Conservation (phyloP, 2,113 vertebrate species). For the Eulacestoma nigropectus region DNA sequence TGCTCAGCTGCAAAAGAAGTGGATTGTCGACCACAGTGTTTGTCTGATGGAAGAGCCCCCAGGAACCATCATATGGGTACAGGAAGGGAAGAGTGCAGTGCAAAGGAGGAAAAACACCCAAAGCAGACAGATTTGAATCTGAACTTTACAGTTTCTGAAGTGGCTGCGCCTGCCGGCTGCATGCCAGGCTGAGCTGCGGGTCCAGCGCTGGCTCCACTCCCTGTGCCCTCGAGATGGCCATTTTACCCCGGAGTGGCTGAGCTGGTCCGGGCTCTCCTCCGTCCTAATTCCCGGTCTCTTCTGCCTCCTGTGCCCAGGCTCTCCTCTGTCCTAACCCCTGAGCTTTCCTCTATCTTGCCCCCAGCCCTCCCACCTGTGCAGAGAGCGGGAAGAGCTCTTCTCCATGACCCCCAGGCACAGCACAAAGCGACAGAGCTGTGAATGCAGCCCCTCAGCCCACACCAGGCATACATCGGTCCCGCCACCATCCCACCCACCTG, state of each 20-base stretch:
- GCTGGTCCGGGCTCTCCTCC: neutral
- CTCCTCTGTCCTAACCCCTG: no score
- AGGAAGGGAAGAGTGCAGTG: neutral
- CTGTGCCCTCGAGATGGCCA: neutral
- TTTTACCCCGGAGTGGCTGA: neutral
- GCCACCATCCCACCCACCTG: neutral
- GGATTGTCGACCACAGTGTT: accelerated
- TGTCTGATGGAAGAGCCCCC: neutral
- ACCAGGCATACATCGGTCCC: no score
- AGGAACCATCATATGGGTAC: accelerated
- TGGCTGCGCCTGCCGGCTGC: accelerated
- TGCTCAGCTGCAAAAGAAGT: neutral
- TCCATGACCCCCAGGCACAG: accelerated
- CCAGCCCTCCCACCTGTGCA: accelerated
- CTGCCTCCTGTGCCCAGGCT: neutral
- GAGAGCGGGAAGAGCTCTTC: no score
- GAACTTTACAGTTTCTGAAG: neutral
- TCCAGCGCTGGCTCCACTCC: accelerated
- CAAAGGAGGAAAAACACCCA: neutral
- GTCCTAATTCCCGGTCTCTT: neutral
- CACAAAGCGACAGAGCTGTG: accelerated
- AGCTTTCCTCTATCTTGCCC: neutral
- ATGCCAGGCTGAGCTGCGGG: accelerated
- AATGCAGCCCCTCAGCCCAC: no score
- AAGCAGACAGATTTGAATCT: neutral